Base-by-base conservation (phyloP, 92 coral and sea anemone genomes). In the Palythoa caribaeorum region DNA sequence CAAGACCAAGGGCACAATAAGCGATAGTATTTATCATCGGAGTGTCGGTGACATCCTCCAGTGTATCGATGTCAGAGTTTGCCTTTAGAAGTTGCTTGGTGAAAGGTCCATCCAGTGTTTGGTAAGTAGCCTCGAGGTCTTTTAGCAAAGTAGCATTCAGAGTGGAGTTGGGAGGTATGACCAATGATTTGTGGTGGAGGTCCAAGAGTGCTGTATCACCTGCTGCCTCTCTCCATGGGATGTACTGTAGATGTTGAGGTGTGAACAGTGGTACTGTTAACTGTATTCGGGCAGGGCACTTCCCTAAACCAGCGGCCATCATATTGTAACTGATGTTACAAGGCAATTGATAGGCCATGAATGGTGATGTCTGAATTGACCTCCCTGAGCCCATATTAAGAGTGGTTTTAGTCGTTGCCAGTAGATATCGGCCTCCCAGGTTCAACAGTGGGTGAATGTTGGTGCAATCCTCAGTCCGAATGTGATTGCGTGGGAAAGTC, bases 111-210 rank as follows among this genome's bases (percentile, higher is more conserved):
- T 77, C 62, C 40, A 77, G 83, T 14, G 83, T 55, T 28, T 77
- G 83, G 83, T 77, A 77, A 16, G 80, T 76, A 16, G 44, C 63
- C 59, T 76, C 60, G 12, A 76, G 80, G 40, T 76, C 57, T 21
- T 76, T 76, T 17, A 44, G 20, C 36, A 76, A 20, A 21, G 80
- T n/a, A 48, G 36, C 59, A 54, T 76, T 76, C 60, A 76, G 80
- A 48, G 80, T 54, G n/a, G 1, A 21, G 50, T 48, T 48, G 57
- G 80, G 80, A n/a, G 80, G 59, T 10, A 44, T 54, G 57, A 19
- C 63, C 79, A 75, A 16, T 51, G 79, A 76, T 16, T 76, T 48
- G 38, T 76, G 80, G 63, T 76, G 62, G 19, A 76, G 59, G 59
- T 44, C 38, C 0, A 76, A 21, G 44, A 70, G 74, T 70, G 74